These are phyloP conservation scores for Armadillidium nasatum DNA, from an alignment of 1,140 invertebrate species.

Conservation along the genomic window DNA sequence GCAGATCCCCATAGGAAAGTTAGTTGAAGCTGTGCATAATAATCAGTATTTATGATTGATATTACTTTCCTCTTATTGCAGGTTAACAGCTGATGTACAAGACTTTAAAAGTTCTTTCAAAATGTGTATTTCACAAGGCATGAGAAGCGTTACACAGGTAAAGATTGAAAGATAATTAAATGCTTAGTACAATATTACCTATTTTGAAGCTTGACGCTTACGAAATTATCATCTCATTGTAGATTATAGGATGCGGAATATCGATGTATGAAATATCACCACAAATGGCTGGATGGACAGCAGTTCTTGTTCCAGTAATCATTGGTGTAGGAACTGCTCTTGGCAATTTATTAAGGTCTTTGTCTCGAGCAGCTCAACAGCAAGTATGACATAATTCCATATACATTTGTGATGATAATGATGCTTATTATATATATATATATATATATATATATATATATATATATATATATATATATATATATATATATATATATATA, in stretches of 20 bases:
- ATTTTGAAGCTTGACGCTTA: not conserved
- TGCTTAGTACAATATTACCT: not conserved
- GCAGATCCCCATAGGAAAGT: no score
- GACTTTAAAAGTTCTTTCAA: conserved; percentile 97
- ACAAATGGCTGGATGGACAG: conserved; percentile 73
- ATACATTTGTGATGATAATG: conserved; percentile 25
- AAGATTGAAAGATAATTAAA: not conserved
- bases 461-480: not conserved
- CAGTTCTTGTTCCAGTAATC: conserved; percentile 71
- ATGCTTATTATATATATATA: no score
- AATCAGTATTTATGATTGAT: no score
- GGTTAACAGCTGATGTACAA: conserved; percentile 84
- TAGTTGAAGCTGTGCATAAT: no score
- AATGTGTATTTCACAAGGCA: conserved; percentile 78
- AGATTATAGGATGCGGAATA: conserved; percentile 70
- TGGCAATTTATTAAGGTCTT: conserved; percentile 64
- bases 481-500: no score
- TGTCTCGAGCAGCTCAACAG: conserved; percentile 69
- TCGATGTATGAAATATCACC: conserved; percentile 79
- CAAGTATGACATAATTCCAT: conserved; percentile 57
- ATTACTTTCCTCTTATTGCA: conserved; percentile 50
- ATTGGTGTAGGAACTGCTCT: conserved; percentile 70
- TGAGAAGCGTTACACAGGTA: conserved; percentile 76
- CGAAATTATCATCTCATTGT: no score
- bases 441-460: no score